Percentiles rank a stretch among this genome's conserved stretches.
phyloP scores from a whole-genome alignment of 2,888 invertebrate species.

The Amblyteles armatorius region DNA sequence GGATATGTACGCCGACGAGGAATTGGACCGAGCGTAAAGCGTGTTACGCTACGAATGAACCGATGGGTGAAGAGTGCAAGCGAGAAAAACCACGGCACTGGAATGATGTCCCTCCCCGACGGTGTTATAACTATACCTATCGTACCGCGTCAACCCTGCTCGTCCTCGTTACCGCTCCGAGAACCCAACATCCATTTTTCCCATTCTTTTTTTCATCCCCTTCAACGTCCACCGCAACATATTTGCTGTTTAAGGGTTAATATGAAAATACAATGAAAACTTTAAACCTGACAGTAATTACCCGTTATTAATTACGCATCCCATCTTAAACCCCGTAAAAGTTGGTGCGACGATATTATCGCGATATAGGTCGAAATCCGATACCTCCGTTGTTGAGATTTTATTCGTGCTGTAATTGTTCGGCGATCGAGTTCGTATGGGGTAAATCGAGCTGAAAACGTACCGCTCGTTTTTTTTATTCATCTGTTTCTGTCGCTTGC shows the following conservation, averaged over 20 bases:
- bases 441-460: no score
- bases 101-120: conserved; percentile 39
- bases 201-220: background rate
- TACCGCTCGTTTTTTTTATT: no score
- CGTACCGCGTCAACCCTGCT: conserved; percentile 4
- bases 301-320: background rate
- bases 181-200: conserved; percentile 14
- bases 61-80: conserved; percentile 21
- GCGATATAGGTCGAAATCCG: no score
- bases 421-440: no score
- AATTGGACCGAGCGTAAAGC: conserved; percentile 57
- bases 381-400: no score
- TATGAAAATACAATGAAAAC: background rate
- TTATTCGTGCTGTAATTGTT: no score
- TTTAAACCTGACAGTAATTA: background rate
- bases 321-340: no score
- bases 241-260: background rate
- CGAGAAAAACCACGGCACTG: conserved; percentile 46
- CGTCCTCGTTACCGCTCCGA: conserved; percentile 17
- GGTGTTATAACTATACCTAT: background rate
- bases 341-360: no score
- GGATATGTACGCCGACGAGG: conserved; percentile 17
- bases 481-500: no score
- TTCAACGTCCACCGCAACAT: no score
- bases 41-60: conserved; percentile 39